Conservation (phyloP, 2,797 vertebrate species). For the Takifugu rubripes region DNA sequence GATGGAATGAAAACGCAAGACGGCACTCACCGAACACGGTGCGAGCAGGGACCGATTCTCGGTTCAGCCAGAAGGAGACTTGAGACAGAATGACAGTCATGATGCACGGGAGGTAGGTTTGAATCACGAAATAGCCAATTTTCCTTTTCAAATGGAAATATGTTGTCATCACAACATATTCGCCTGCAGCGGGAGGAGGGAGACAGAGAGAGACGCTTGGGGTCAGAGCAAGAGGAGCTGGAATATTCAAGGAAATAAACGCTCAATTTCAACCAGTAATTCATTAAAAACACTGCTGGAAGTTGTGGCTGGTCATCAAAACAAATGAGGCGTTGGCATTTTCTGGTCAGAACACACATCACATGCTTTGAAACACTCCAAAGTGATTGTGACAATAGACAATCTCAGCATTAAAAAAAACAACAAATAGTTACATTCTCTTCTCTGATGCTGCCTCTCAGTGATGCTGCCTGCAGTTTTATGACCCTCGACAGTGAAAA, state of each 20-base stretch:
- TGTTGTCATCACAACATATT: conserved; percentile 98
- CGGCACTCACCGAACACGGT: conserved; percentile 95
- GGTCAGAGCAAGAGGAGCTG: conserved; percentile 38
- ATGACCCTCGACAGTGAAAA: conserved; percentile 19
- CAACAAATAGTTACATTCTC: conserved; percentile 14
- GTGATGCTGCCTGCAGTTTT: conserved; percentile 4
- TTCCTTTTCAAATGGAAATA: conserved; percentile 99
- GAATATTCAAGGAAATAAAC: conserved; percentile 56
- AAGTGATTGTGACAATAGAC: not conserved
- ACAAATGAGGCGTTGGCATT: conserved; percentile 7
- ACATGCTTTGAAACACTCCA: not conserved
- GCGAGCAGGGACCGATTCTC: conserved; percentile 95
- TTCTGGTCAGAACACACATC: not conserved
- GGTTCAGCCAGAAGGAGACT: conserved; percentile 99
- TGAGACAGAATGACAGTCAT: conserved; percentile 99
- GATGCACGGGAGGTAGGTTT: conserved; percentile 98
- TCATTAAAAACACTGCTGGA: too few relatives aligned
- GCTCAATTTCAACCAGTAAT: not conserved
- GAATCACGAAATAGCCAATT: conserved; percentile 99
- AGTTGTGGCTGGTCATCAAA: not conserved
- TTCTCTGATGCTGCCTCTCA: not conserved
- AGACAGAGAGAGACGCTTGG: conserved; percentile 31
- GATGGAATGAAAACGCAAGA: conserved; percentile 21
- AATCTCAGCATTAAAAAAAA: too few relatives aligned
- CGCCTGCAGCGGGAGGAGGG: conserved; percentile 79